These are phyloP conservation scores for Agrypnia vestita DNA, from an alignment of 1,140 invertebrate species.

Conservation along the genomic window DNA sequence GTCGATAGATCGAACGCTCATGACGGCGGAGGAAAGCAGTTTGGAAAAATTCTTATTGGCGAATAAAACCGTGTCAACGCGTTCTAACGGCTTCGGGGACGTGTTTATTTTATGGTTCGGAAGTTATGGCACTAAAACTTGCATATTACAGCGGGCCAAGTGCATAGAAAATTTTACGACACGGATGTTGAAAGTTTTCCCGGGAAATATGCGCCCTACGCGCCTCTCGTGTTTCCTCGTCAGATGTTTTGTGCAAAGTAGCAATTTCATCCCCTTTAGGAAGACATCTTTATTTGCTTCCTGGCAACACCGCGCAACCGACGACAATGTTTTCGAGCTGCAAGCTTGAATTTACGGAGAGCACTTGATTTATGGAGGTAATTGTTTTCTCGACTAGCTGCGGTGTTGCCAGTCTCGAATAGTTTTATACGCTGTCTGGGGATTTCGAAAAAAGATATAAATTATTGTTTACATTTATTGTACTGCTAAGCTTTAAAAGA, in stretches of 20 bases:
- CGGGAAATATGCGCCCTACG: background rate
- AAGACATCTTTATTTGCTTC: slow-evolving; percentile 19
- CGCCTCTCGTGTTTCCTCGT: background rate
- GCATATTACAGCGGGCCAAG: background rate
- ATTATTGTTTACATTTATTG: too few relatives aligned
- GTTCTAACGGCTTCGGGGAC: background rate
- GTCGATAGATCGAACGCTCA: background rate
- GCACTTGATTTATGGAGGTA: slow-evolving; percentile 8
- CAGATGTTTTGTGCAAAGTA: slow-evolving; percentile 33
- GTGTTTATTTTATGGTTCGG: slow-evolving; percentile 32
- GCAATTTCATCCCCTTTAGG: slow-evolving; percentile 22
- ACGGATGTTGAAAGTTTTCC: background rate
- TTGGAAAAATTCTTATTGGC: background rate
- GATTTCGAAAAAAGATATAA: too few relatives aligned
- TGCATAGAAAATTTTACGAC: slow-evolving; percentile 37
- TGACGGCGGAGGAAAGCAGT: background rate
- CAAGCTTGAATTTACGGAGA: background rate
- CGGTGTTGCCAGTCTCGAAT: background rate
- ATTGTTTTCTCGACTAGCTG: background rate
- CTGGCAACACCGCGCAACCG: background rate
- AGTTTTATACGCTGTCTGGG: too few relatives aligned
- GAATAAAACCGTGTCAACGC: slow-evolving; percentile 13
- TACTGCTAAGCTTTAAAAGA: too few relatives aligned
- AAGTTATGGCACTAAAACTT: slow-evolving; percentile 6
- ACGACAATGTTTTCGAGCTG: slow-evolving; percentile 7